phyloP scores from a whole-genome alignment of 2,113 vertebrate genomes.

The Synodontis membranacea region DNA sequence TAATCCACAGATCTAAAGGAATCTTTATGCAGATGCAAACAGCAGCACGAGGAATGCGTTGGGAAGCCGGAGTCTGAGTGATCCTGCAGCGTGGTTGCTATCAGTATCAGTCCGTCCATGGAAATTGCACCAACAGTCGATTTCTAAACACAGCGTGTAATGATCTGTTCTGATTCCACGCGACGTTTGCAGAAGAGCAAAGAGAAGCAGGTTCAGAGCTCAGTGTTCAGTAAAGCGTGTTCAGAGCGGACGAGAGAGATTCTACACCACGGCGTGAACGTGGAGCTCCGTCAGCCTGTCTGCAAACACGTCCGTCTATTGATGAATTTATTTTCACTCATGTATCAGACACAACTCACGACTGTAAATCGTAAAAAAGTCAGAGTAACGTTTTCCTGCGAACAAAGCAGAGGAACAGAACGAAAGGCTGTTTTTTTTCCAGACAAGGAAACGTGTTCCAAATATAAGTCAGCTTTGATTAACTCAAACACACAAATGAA shows the following conservation, averaged over 20 bases:
- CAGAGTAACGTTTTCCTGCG: not conserved
- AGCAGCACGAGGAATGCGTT: too few relatives aligned
- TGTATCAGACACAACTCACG: not conserved
- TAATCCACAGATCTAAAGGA: too few relatives aligned
- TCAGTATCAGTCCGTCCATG: not conserved
- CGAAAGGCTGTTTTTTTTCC: not conserved
- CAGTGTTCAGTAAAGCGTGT: too few relatives aligned
- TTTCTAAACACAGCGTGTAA: not conserved
- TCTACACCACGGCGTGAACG: constrained; percentile 7
- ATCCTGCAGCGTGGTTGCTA: too few relatives aligned
- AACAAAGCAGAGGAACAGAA: not conserved
- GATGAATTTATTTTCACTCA: not conserved
- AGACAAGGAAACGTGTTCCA: not conserved
- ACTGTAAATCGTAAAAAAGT: not conserved
- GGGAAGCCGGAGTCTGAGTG: too few relatives aligned
- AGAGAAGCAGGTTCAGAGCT: not conserved
- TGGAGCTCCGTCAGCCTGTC: not conserved
- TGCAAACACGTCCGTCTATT: not conserved
- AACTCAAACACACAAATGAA: not conserved
- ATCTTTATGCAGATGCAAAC: too few relatives aligned
- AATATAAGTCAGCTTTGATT: not conserved
- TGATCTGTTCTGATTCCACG: too few relatives aligned
- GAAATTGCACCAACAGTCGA: not conserved
- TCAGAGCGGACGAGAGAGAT: not conserved
- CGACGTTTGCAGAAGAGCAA: not conserved